Evolutionary conservation across 92 coral and sea anemone genomes (phyloP), one percentile per base, ranked within the genome.

Genomic region (Palythoa caribaeorum): DNA sequence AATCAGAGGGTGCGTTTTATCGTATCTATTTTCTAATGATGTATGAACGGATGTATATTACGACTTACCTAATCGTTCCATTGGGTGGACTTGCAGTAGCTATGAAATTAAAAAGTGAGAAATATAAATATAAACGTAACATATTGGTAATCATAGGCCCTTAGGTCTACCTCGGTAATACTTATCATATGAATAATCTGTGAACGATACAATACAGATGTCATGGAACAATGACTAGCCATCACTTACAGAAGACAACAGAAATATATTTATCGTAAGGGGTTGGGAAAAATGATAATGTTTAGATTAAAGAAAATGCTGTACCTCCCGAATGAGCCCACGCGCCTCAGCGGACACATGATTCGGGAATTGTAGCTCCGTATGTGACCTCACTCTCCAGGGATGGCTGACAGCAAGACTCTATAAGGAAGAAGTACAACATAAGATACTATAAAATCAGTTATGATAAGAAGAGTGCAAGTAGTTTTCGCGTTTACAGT

Each of bases 51-150:
- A 55, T 3, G 35, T 9, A 37, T 1, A 37, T 11, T 48, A 13
- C 21, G n/a, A 75, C 98, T 93, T 84, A 96, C 99, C 99, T 55
- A 96, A 77, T 76, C 99, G 92, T 80, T 94, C 98, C 38, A 89
- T 83, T 16, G 98, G 98, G 51, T 90, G 73, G 16, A 94, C 95
- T 77, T 93, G 60, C 71, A 91, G 87, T 59, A 94, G 93, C 98
- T 96, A 80, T 20, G n/a, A 51, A 59, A 80, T 4, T 2, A 65
- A 80, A 63, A 1, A 12, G 48, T 17, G 38, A 44, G 50, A 44
- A 44, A 44, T 5, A 4, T 10, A 28, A 28, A 36, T 9, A 35
- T 36, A 76, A 48, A 28, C 0, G 36, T 14, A 28, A 50, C 36
- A 44, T 44, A 44, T 44, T 44, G 4, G 50, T 44, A 44, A 44